Base-by-base conservation (phyloP, 2,113 vertebrate species). In the Ellobius talpinus region DNA sequence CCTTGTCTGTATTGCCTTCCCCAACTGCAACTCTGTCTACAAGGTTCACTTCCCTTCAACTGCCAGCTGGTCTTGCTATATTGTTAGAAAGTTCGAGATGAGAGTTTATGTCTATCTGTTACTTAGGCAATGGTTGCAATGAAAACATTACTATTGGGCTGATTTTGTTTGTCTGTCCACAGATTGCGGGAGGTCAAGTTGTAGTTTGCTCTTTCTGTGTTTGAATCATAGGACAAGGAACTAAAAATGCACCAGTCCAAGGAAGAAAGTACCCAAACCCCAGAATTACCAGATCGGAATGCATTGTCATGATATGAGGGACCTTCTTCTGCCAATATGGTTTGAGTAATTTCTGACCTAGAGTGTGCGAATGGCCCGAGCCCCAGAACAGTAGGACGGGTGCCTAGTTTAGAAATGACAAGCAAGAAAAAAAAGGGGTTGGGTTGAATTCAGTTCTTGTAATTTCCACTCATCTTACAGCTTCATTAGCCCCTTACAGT, bases 101-200 rank as follows among this genome's bases (percentile, higher is more conserved):
- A 55, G 61, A 88, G 39, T 82, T 19, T 23, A 55, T 96, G 76
- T 93, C 39, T 78, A 4, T 90, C 74, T 12, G 23, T 93, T 90
- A 72, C 86, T 86, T 92, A 29, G n/a, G 52, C 70, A n/a, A 89
- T n/a, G 31, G 79, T 14, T 91, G 47, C 87, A 91, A 94, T 82
- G 24, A 89, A 93, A 85, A 47, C 12, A 92, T 26, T 94, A 77
- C 89, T 58, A 88, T 3, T 39, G 50, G 58, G 47, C 31, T 66
- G 39, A 42, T 17, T 82, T 94, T 94, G 36, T 94, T n/a, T 79
- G 36, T 50, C 47, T 84, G 3, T 31, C 47, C 6, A 45, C 12
- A 91, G 70, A 87, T 26, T 81, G 0, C 24, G 73, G 77, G 39
- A 92, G 13, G 7, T 47, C 92, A 61, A 66, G 88, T 73, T 42